Conservation (phyloP, 1,140 invertebrate species). For the Drosophila navojoa region DNA sequence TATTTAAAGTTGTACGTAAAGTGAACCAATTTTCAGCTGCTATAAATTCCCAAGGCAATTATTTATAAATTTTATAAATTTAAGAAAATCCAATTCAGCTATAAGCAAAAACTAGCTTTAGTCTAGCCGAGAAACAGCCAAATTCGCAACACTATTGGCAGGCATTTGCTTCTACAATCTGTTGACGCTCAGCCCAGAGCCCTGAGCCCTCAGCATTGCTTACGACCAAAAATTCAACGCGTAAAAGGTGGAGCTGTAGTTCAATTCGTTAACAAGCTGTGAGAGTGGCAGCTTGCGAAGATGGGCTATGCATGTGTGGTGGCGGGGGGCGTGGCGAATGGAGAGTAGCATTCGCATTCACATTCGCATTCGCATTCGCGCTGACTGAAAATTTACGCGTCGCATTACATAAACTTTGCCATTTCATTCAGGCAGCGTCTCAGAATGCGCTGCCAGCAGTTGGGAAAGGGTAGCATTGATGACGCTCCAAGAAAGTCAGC, state of each 20-base stretch:
- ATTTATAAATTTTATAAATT: too few species aligned
- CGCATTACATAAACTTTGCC: conserved; percentile 67
- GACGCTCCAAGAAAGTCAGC: conserved; percentile 61
- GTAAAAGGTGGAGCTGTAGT: conserved; percentile 80
- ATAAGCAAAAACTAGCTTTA: too few species aligned
- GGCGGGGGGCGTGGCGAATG: background rate
- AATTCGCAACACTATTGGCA: background rate
- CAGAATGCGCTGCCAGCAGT: background rate
- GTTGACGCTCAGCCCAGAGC: conserved; percentile 45
- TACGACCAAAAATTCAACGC: conserved; percentile 48
- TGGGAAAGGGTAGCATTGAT: conserved; percentile 26
- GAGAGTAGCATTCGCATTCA: too few species aligned
- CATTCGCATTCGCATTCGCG: conserved; percentile 37
- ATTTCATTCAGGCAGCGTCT: conserved; percentile 38
- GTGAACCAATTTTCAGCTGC: too few species aligned
- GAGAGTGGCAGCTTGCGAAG: background rate
- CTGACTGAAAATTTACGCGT: conserved; percentile 70
- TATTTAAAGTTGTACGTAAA: too few species aligned
- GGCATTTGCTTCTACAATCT: conserved; percentile 45
- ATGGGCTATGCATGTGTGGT: background rate
- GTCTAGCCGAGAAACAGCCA: too few species aligned
- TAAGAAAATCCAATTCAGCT: too few species aligned
- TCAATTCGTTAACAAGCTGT: conserved; percentile 70
- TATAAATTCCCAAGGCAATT: too few species aligned
- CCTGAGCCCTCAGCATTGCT: conserved; percentile 17